Evolutionary conservation across 2,888 invertebrate species (phyloP).

Genomic region (Dexiosoma caninum): DNA sequence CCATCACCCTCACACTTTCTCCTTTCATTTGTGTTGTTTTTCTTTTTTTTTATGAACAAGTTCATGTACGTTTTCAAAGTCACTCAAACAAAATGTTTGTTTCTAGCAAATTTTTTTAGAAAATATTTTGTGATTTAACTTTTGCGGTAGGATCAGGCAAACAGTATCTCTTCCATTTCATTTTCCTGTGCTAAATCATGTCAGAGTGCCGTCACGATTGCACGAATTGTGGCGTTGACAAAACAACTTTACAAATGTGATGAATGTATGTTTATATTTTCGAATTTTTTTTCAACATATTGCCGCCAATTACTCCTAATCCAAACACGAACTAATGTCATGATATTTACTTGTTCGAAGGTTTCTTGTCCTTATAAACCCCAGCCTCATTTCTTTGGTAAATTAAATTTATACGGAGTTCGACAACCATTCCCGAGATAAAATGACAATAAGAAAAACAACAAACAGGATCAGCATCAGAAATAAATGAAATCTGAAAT

Average conservation of each 20-base stretch:
- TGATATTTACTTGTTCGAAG: slow-evolving; percentile 35
- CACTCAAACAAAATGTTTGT: slow-evolving; percentile 45
- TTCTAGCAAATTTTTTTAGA: slow-evolving; percentile 27
- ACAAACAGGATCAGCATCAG: slow-evolving; percentile 49
- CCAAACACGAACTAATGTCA: slow-evolving; percentile 59
- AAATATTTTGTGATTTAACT: slow-evolving; percentile 47
- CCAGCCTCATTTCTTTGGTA: background rate
- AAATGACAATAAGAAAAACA: slow-evolving; percentile 5
- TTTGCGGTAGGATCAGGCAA: slow-evolving; percentile 22
- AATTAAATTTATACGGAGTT: background rate
- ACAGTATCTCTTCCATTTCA: slow-evolving; percentile 6
- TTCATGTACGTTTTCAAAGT: slow-evolving; percentile 60
- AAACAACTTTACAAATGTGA: slow-evolving; percentile 4
- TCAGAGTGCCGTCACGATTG: background rate
- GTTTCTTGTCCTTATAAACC: slow-evolving; percentile 60
- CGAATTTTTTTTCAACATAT: slow-evolving; percentile 12
- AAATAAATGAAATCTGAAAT: slow-evolving; percentile 53
- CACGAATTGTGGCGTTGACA: slow-evolving; percentile 29
- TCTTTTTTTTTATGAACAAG: slow-evolving; percentile 53
- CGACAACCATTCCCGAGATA: background rate
- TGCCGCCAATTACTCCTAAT: slow-evolving; percentile 58
- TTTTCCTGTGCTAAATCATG: background rate
- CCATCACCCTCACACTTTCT: slow-evolving; percentile 2
- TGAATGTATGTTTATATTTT: slow-evolving; percentile 5
- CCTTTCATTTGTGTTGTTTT: background rate